A percentile compares a stretch with the other conserved stretches of the same genome.
phyloP scores from a whole-genome alignment of 1,140 invertebrate species.

The Procambarus clarkii region DNA sequence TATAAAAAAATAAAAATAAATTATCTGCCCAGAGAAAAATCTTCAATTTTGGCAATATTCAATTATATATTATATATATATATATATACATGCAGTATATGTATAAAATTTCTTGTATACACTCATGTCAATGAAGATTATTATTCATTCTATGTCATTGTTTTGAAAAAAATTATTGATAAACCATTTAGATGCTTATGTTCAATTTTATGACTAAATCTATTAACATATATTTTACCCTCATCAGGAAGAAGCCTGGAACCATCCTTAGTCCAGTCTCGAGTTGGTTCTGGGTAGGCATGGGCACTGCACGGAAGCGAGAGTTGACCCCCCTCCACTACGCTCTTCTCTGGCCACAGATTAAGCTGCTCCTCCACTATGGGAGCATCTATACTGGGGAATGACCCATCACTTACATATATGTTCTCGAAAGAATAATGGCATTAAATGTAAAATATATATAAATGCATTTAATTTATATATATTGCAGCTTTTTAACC shows the following conservation, averaged over 20 bases:
- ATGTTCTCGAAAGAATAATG: not conserved
- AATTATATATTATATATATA: no score
- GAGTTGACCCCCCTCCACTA: slow-evolving; percentile 49
- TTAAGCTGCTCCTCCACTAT: slow-evolving; percentile 17
- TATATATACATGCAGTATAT: no score
- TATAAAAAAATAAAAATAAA: not conserved
- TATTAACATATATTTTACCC: not conserved
- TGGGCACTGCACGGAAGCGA: slow-evolving; percentile 49
- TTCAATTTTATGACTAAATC: not conserved
- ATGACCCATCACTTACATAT: slow-evolving; percentile 8
- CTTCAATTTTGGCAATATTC: no score
- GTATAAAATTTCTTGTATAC: no score
- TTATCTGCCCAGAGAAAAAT: no score
- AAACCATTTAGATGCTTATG: not conserved
- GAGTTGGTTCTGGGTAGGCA: slow-evolving; percentile 36
- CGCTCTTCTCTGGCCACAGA: slow-evolving; percentile 16
- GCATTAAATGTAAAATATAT: not conserved
- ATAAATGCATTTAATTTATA: no score
- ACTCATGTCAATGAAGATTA: no score
- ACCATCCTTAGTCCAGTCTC: slow-evolving; percentile 64
- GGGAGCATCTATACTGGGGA: slow-evolving; percentile 49
- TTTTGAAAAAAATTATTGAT: no score
- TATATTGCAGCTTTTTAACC: no score
- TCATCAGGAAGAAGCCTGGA: slow-evolving; percentile 11
- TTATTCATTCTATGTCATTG: no score